Percentiles rank a stretch among this genome's conserved stretches.
phyloP scores from a whole-genome alignment of 2,113 vertebrate genomes.

The Apteryx owenii region DNA sequence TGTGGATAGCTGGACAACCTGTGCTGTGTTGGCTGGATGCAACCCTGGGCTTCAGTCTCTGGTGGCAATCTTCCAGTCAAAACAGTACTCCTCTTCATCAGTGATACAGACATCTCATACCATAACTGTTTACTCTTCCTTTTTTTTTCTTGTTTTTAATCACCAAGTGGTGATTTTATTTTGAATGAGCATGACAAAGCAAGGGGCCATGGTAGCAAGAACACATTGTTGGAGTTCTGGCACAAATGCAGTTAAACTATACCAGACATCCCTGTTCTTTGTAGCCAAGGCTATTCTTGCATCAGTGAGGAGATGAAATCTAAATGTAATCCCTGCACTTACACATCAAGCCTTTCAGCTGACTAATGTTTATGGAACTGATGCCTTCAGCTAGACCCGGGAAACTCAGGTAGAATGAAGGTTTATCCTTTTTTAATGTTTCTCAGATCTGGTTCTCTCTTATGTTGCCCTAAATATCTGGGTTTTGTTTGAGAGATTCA shows the following conservation, averaged over 20 bases:
- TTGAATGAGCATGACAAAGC: not conserved
- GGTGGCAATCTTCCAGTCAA: not conserved
- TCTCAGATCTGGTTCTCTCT: not conserved
- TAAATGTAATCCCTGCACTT: not conserved
- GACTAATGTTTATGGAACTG: not conserved
- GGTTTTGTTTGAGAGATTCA: not conserved
- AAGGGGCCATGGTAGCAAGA: not conserved
- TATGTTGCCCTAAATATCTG: not conserved
- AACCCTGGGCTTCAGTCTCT: not conserved
- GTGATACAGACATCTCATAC: not conserved
- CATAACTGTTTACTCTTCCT: not conserved
- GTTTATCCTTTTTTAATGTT: not conserved
- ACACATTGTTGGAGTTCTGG: not conserved
- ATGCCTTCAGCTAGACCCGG: not conserved
- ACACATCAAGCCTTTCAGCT: not conserved
- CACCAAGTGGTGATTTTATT: not conserved
- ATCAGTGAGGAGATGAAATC: not conserved
- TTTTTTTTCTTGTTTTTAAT: not conserved
- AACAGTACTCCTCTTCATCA: not conserved
- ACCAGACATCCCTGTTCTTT: not conserved
- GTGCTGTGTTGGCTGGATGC: not conserved
- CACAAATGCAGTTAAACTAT: not conserved
- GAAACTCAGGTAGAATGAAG: not conserved
- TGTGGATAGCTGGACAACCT: conserved; percentile 12
- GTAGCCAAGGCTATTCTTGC: not conserved